Conservation (phyloP, 2,113 vertebrate genomes). For the Cercocebus atys region DNA sequence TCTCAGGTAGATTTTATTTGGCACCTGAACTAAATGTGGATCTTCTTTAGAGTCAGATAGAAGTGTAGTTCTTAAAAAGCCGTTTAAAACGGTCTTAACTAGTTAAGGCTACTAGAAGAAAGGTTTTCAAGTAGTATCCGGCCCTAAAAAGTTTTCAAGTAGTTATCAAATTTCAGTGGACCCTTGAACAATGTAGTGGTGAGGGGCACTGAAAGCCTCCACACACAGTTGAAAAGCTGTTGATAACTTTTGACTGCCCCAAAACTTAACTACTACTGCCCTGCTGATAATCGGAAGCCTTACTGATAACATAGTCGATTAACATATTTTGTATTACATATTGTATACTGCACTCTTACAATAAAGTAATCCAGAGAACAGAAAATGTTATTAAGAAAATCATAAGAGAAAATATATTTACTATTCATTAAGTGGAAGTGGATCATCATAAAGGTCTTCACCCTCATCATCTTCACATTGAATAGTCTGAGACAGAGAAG, state of each 20-base stretch:
- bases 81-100: background rate
- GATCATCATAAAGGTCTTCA: background rate
- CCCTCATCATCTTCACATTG: background rate
- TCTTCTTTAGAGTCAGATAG: background rate
- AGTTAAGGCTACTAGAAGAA: background rate
- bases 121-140: background rate
- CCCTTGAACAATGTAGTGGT: background rate
- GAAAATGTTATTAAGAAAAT: background rate
- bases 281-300: background rate
- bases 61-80: background rate
- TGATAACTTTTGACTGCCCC: background rate
- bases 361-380: background rate
- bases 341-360: background rate
- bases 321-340: background rate
- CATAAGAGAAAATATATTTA: background rate
- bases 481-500: background rate
- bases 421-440: background rate
- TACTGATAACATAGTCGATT: background rate
- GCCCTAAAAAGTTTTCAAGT: conserved; percentile 1
- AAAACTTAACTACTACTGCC: background rate
- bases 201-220: background rate
- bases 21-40: background rate
- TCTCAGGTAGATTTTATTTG: conserved; percentile 10
- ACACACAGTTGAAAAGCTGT: background rate
- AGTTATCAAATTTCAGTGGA: background rate